Conservation (phyloP, 1,140 invertebrate species). For the Drosophila bocqueti region DNA sequence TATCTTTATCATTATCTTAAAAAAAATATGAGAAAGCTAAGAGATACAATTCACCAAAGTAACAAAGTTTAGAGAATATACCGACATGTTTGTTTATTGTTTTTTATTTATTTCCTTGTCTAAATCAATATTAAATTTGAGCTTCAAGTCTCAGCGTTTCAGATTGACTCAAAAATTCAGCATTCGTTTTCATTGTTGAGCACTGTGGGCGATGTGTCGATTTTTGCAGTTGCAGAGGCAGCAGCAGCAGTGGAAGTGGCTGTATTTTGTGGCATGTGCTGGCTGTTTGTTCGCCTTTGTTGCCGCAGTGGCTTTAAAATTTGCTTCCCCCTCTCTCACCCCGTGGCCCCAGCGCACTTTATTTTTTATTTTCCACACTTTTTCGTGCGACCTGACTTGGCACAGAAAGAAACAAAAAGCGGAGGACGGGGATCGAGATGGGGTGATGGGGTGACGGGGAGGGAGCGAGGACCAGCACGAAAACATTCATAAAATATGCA, state of each 20-base stretch:
- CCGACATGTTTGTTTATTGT: too few species aligned
- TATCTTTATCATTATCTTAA: neutral
- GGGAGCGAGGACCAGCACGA: conserved; percentile 29
- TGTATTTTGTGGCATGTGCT: conserved; percentile 40
- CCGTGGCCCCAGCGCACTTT: conserved; percentile 44
- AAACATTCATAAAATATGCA: conserved; percentile 84
- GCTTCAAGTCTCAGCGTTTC: neutral
- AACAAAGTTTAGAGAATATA: neutral
- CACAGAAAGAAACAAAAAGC: conserved; percentile 34
- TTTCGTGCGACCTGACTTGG: conserved; percentile 64
- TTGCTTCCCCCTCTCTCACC: conserved; percentile 17
- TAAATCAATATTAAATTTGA: neutral
- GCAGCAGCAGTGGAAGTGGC: conserved; percentile 10
- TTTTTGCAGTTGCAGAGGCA: conserved; percentile 16
- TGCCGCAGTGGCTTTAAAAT: conserved; percentile 79
- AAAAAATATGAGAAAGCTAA: too few species aligned
- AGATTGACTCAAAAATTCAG: neutral
- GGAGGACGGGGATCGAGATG: conserved; percentile 8
- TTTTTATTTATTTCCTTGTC: conserved; percentile 3
- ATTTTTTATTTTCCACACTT: conserved; percentile 74
- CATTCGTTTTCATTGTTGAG: neutral
- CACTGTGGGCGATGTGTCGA: conserved; percentile 22
- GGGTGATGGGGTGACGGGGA: too few species aligned
- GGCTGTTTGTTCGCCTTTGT: conserved; percentile 61
- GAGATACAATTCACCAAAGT: neutral